Percentiles rank a stretch among this genome's conserved stretches.
phyloP scores from a whole-genome alignment of 2,888 invertebrate genomes.

The Carabus problematicus region DNA sequence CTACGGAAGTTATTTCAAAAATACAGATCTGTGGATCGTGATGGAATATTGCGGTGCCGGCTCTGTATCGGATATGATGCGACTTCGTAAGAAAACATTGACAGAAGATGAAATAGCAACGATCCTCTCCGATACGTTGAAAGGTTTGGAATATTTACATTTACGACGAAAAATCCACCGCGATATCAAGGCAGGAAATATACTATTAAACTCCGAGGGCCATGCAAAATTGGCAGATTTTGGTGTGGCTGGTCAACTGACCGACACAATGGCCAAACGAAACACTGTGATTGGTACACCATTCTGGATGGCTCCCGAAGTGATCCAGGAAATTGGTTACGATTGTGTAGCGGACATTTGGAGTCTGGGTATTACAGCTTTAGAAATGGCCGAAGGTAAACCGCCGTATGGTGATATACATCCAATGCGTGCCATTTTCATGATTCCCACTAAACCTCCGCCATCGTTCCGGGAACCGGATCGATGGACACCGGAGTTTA shows the following conservation, averaged over 20 bases:
- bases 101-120: conserved; percentile 94
- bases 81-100: conserved; percentile 89
- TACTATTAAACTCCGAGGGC: conserved; percentile 91
- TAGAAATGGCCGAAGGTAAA: conserved; percentile 96
- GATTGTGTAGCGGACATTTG: conserved; percentile 97
- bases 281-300: conserved; percentile 74
- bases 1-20: conserved; percentile 97
- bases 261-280: conserved; percentile 60
- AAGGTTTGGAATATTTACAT: conserved; percentile 92
- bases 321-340: conserved; percentile 97
- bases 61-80: conserved; percentile 96
- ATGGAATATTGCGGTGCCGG: conserved; percentile 99
- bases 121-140: conserved; percentile 88
- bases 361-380: conserved; percentile 91
- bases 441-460: conserved; percentile 97
- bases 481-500: conserved; percentile 91
- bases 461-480: conserved; percentile 94
- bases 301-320: conserved; percentile 97
- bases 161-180: conserved; percentile 91
- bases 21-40: conserved; percentile 97
- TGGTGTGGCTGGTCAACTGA: conserved; percentile 95
- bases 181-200: conserved; percentile 94
- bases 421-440: conserved; percentile 93
- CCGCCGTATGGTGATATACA: conserved; percentile 94
- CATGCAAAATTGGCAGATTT: conserved; percentile 96